A percentile compares a stretch with the other conserved stretches of the same genome.
phyloP scores from a whole-genome alignment of 1,140 invertebrate genomes.

The Drosophila guanche region DNA sequence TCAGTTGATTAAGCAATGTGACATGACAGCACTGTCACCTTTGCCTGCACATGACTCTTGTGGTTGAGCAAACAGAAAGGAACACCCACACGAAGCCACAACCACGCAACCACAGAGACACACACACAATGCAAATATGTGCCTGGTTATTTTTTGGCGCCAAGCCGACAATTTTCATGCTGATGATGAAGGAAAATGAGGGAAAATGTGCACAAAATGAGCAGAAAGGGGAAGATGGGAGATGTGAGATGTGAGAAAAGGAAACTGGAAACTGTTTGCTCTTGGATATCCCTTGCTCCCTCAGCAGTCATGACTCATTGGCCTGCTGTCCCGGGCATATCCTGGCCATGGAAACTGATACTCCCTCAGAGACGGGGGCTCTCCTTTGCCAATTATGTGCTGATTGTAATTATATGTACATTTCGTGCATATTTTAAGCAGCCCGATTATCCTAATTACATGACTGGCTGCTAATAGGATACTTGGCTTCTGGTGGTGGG shows the following conservation, averaged over 20 bases:
- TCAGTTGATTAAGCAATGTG: constrained; percentile 1
- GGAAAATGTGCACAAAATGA: constrained; percentile 7
- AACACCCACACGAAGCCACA: constrained; percentile 17
- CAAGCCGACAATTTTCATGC: constrained; percentile 20
- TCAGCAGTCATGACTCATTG: constrained; percentile 24
- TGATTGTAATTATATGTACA: constrained; percentile 52
- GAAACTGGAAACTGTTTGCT: constrained; percentile 26
- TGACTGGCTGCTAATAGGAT: constrained; percentile 13
- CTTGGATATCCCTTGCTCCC: constrained; percentile 7
- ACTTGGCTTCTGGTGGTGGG: constrained; percentile 2
- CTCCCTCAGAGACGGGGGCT: constrained; percentile 9
- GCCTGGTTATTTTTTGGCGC: constrained; percentile 42
- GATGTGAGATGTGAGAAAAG: not conserved
- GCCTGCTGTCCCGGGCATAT: constrained; percentile 25
- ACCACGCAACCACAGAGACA: not conserved
- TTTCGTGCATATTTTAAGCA: constrained; percentile 63
- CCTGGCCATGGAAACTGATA: constrained; percentile 42
- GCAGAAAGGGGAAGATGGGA: not conserved
- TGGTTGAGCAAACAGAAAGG: constrained; percentile 11
- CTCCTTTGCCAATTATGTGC: constrained; percentile 55
- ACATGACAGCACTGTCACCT: constrained; percentile 34
- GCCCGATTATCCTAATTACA: constrained; percentile 65
- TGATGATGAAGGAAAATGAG: not conserved
- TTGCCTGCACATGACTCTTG: constrained; percentile 23
- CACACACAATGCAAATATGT: constrained; percentile 21